Evolutionary conservation across 2,797 vertebrate genomes (phyloP).

Genomic region (Discoglossus pictus): DNA sequence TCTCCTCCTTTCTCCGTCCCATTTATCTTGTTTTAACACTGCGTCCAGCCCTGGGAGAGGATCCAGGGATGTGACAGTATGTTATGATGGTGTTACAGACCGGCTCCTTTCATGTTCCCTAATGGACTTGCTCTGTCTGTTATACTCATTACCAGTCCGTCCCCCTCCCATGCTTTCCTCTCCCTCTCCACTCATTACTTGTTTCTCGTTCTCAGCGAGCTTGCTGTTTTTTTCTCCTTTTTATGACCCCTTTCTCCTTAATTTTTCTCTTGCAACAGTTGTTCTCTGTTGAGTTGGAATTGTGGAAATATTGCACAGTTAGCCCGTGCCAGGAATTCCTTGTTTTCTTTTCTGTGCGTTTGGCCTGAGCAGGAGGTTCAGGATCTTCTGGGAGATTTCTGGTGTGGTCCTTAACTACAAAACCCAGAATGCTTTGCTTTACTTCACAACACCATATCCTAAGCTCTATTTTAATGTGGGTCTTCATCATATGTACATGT

Average conservation of each 20-base stretch:
- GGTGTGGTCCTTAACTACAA: slow-evolving; percentile 30
- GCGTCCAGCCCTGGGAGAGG: slow-evolving; percentile 41
- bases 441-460: neutral
- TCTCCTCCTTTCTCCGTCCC: slow-evolving; percentile 17
- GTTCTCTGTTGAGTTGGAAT: slow-evolving; percentile 24
- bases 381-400: slow-evolving; percentile 6
- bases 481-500: too few species aligned
- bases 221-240: slow-evolving; percentile 18
- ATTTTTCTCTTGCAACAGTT: slow-evolving; percentile 19
- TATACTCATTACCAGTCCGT: slow-evolving; percentile 33
- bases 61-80: slow-evolving; percentile 45
- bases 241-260: slow-evolving; percentile 27
- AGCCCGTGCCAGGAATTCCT: slow-evolving; percentile 23
- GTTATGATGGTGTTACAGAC: slow-evolving; percentile 39
- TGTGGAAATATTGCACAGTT: slow-evolving; percentile 18
- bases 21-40: slow-evolving; percentile 28
- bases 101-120: slow-evolving; percentile 43
- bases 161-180: neutral
- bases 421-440: slow-evolving; percentile 32
- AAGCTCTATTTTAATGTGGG: too few species aligned
- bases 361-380: slow-evolving; percentile 2
- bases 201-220: neutral
- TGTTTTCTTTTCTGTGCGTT: slow-evolving; percentile 28
- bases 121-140: slow-evolving; percentile 38
- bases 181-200: slow-evolving; percentile 18